Evolutionary conservation across 2,113 vertebrate species (phyloP).

Genomic region (Python bivittatus): DNA sequence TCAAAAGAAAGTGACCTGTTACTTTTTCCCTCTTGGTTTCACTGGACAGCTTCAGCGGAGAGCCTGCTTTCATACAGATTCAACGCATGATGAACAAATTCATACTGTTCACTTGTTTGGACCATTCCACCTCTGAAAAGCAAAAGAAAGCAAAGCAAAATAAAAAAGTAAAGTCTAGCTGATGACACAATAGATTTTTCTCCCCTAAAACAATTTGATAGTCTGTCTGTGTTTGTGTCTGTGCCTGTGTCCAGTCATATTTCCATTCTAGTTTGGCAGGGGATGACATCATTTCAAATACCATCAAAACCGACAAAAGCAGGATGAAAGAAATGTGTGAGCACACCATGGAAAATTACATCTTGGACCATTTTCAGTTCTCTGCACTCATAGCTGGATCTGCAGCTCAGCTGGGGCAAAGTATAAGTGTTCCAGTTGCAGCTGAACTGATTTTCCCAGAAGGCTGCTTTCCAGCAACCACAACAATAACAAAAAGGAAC

Average conservation of each 20-base stretch:
- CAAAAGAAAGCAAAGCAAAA: constrained; percentile 4
- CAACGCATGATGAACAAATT: constrained; percentile 95
- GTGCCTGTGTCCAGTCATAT: neutral
- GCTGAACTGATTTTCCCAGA: neutral
- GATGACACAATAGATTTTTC: neutral
- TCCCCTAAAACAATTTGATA: neutral
- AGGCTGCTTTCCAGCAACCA: neutral
- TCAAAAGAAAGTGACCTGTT: constrained; percentile 56
- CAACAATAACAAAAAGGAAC: neutral
- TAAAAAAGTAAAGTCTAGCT: neutral
- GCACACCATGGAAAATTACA: neutral
- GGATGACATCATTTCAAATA: neutral
- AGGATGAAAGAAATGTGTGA: neutral
- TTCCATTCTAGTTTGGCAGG: neutral
- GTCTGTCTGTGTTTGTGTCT: neutral
- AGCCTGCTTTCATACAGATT: constrained; percentile 87
- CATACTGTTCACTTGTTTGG: constrained; percentile 97
- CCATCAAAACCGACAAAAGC: neutral
- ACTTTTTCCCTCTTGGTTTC: constrained; percentile 59
- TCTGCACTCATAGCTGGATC: neutral
- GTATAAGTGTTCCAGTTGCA: neutral
- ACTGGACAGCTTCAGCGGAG: constrained; percentile 82
- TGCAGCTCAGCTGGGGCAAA: neutral
- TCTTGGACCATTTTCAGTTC: neutral
- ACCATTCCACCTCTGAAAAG: constrained; percentile 93